These are phyloP conservation scores for Mormyrops boulengeri DNA, from an alignment of 2,797 vertebrate species.

Conservation along the genomic window DNA sequence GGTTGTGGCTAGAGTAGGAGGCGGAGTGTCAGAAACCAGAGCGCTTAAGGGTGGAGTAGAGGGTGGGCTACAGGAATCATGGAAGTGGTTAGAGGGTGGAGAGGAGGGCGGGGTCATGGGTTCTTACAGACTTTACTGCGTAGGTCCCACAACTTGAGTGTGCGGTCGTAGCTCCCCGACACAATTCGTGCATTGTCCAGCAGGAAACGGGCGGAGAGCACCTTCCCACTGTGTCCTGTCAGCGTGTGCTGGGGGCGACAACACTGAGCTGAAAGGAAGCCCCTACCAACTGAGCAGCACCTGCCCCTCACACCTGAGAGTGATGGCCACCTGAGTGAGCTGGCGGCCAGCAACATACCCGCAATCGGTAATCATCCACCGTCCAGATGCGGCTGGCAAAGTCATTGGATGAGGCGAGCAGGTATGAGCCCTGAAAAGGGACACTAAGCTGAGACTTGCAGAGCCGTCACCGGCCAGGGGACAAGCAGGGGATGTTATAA, in stretches of 20 bases:
- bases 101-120: neutral
- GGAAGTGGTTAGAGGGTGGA: neutral
- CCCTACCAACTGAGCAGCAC: neutral
- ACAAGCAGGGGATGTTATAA: neutral
- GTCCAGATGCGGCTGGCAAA: conserved; percentile 98
- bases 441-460: neutral
- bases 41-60: neutral
- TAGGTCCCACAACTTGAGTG: conserved; percentile 97
- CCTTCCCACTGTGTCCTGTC: conserved; percentile 94
- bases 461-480: neutral
- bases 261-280: neutral
- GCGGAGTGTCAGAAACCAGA: neutral
- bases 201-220: conserved; percentile 88
- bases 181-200: conserved; percentile 91
- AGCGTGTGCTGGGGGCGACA: conserved; percentile 75
- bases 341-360: conserved; percentile 65
- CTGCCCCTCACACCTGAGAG: neutral
- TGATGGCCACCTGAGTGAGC: neutral
- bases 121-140: conserved; percentile 97
- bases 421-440: conserved; percentile 73
- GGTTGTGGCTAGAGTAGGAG: neutral
- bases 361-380: conserved; percentile 84
- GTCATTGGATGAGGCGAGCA: conserved; percentile 92
- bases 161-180: conserved; percentile 92
- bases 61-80: neutral